Conservation (phyloP, 2,797 vertebrate species). For the Tangara arthus region DNA sequence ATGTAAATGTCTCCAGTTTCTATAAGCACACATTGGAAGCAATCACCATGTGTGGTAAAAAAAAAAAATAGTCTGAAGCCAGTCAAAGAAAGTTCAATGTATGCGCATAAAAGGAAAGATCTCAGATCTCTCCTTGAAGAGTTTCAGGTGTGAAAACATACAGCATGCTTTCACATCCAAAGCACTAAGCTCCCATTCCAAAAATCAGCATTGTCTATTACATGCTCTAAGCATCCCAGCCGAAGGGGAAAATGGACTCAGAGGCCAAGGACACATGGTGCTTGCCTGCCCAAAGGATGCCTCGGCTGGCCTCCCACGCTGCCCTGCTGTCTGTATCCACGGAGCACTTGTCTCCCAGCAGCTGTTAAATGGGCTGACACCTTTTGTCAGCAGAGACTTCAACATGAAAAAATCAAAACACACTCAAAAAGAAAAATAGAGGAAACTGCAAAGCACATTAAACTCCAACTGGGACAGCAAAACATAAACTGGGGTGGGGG, state of each 20-base stretch:
- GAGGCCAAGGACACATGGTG: background rate
- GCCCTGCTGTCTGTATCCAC: background rate
- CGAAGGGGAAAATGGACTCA: background rate
- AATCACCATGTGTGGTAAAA: background rate
- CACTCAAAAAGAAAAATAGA: slow-evolving; percentile 9
- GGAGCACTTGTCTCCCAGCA: background rate
- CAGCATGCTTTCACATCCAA: background rate
- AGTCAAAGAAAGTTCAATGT: slow-evolving; percentile 43
- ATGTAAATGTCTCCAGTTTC: slow-evolving; percentile 46
- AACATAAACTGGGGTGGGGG: background rate
- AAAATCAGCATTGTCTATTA: background rate
- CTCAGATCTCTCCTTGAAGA: background rate
- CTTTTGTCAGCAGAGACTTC: background rate
- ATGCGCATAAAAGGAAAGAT: background rate
- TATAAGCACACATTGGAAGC: slow-evolving; percentile 24
- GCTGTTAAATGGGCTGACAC: slow-evolving; percentile 12
- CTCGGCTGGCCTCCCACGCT: background rate
- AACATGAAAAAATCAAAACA: background rate
- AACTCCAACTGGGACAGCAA: slow-evolving; percentile 10
- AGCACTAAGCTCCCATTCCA: background rate
- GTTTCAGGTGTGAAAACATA: slow-evolving; percentile 45
- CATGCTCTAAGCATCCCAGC: background rate
- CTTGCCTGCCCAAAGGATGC: background rate
- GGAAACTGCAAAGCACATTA: slow-evolving; percentile 2
- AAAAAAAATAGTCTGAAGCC: background rate